Evolutionary conservation across 2,888 invertebrate species (phyloP).

Genomic region (Sesia apiformis): DNA sequence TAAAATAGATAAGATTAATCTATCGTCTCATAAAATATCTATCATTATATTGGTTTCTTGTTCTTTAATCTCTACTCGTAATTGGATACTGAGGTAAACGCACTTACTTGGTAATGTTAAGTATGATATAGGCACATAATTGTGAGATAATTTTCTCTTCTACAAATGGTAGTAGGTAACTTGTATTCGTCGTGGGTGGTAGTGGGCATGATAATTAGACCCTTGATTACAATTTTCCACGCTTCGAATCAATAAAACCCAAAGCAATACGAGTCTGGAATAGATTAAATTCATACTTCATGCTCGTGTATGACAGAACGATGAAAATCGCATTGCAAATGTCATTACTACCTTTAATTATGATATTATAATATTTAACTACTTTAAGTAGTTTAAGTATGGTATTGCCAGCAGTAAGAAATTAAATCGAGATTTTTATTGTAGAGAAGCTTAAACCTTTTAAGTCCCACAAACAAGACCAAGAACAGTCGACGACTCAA

Average conservation of each 20-base stretch:
- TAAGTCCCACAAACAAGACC: conserved; percentile 15
- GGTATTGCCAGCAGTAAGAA: conserved; percentile 42
- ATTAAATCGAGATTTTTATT: conserved; percentile 60
- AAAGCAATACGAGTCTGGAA: conserved; percentile 32
- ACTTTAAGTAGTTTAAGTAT: conserved; percentile 53
- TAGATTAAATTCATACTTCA: conserved; percentile 47
- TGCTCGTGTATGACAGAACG: conserved; percentile 8
- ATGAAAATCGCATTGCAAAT: conserved; percentile 8
- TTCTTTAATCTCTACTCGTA: no score
- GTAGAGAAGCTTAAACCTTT: conserved; percentile 48
- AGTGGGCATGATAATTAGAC: conserved; percentile 1
- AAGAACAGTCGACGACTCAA: conserved; percentile 25
- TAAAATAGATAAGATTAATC: no score
- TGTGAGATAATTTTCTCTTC: not conserved
- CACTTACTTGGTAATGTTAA: not conserved
- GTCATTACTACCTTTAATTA: conserved; percentile 24
- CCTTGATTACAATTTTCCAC: conserved; percentile 20
- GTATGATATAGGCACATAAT: not conserved
- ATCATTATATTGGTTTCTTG: no score
- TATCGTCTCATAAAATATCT: no score
- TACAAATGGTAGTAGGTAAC: not conserved
- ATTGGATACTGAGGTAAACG: no score
- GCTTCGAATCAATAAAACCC: conserved; percentile 46
- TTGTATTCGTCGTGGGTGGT: conserved; percentile 1
- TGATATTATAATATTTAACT: no score